Evolutionary conservation across 2,797 vertebrate species (phyloP).

Genomic region (Notoglanidium macrostoma): DNA sequence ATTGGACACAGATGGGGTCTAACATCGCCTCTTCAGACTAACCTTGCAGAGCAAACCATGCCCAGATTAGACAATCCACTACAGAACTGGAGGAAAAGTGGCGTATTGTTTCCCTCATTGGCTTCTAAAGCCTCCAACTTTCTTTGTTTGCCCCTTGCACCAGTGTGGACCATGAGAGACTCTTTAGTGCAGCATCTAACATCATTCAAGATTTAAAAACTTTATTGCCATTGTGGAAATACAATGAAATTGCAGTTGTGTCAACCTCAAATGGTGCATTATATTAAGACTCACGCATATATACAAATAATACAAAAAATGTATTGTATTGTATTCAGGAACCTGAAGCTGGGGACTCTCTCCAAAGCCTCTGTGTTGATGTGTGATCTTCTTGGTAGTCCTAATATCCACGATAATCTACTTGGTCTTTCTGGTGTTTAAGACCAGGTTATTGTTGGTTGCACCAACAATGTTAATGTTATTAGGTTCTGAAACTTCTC

Average conservation of each 20-base stretch:
- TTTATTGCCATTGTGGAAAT: too few species aligned
- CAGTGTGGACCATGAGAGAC: constrained; percentile 26
- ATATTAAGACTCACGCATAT: background rate
- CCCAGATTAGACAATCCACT: constrained; percentile 34
- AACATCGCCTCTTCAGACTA: constrained; percentile 21
- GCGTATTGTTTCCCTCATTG: constrained; percentile 21
- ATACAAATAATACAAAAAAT: too few species aligned
- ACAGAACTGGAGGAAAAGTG: constrained; percentile 24
- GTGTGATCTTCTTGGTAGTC: background rate
- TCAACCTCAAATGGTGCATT: background rate
- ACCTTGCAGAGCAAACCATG: constrained; percentile 30
- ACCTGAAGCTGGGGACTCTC: background rate
- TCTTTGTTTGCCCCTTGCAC: constrained; percentile 36
- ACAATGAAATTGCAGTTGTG: background rate
- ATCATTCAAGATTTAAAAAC: background rate
- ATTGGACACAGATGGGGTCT: constrained; percentile 6
- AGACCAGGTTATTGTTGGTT: constrained; percentile 26
- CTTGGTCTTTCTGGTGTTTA: constrained; percentile 28
- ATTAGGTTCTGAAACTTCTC: constrained; percentile 9
- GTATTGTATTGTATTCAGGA: too few species aligned
- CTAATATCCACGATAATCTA: constrained; percentile 27
- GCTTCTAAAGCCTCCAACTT: constrained; percentile 21
- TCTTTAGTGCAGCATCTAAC: constrained; percentile 25
- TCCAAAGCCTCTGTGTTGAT: background rate
- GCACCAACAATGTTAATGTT: background rate